Evolutionary conservation across 2,797 vertebrate species (phyloP).

Genomic region (Ctenopoma kingsleyae): DNA sequence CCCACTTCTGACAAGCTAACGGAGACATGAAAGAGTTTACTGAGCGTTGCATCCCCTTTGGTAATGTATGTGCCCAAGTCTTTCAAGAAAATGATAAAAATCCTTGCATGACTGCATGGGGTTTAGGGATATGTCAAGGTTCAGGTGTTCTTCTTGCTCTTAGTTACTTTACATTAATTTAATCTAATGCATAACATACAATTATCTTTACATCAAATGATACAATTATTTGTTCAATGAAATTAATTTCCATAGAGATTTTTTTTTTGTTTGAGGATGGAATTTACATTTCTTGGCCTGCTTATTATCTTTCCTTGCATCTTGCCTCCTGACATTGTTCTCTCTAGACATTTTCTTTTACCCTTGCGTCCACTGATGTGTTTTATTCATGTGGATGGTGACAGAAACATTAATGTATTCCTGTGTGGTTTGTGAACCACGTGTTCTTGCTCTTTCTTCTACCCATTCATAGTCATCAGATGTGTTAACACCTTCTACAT

Average conservation of each 20-base stretch:
- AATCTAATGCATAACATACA: slow-evolving; percentile 6
- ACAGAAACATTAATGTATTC: slow-evolving; percentile 30
- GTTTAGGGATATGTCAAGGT: no score
- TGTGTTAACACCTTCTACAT: slow-evolving; percentile 61
- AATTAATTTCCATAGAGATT: slow-evolving; percentile 10
- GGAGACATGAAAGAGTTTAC: background rate
- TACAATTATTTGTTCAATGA: slow-evolving; percentile 12
- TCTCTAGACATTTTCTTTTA: slow-evolving; percentile 15
- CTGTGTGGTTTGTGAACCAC: slow-evolving; percentile 41
- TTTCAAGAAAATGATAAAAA: background rate
- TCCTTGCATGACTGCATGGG: no score
- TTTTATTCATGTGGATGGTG: slow-evolving; percentile 31
- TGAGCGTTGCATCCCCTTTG: background rate
- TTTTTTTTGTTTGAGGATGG: slow-evolving; percentile 25
- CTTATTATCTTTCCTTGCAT: slow-evolving; percentile 21
- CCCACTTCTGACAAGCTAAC: background rate
- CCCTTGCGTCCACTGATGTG: slow-evolving; percentile 3
- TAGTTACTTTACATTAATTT: slow-evolving; percentile 9
- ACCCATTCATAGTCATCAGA: slow-evolving; percentile 56
- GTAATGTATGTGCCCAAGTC: background rate
- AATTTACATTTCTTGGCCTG: slow-evolving; percentile 4
- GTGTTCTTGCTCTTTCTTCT: slow-evolving; percentile 25
- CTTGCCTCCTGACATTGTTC: background rate
- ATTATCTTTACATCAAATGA: slow-evolving; percentile 10
- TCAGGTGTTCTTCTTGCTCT: background rate